Conservation (phyloP, 23 tunicate species). For the Ascidia mentula region DNA sequence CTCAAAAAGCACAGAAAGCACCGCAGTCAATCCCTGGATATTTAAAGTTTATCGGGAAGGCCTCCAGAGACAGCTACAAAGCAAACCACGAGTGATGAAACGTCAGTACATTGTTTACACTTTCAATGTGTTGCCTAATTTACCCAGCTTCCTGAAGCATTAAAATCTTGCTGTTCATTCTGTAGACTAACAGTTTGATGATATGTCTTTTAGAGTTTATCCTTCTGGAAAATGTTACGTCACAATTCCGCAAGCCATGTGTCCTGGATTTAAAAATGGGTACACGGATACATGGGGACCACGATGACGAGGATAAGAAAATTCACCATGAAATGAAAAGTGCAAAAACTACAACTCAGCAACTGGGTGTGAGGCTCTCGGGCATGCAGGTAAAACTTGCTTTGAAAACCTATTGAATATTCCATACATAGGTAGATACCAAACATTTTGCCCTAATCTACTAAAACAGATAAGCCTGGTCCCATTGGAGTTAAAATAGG, state of each 20-base stretch:
- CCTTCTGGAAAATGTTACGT: conserved; percentile 88
- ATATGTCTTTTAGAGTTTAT: conserved; percentile 69
- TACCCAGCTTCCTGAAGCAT: neutral
- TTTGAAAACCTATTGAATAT: too few relatives aligned
- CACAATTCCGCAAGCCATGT: conserved; percentile 76
- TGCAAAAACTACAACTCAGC: conserved; percentile 73
- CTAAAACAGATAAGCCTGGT: too few relatives aligned
- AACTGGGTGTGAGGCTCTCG: conserved; percentile 75
- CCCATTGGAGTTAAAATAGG: too few relatives aligned
- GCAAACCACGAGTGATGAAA: conserved; percentile 65
- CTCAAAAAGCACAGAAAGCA: conserved; percentile 8
- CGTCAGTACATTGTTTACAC: conserved; percentile 34
- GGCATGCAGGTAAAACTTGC: conserved; percentile 98
- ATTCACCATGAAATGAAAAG: conserved; percentile 68
- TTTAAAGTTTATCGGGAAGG: conserved; percentile 89
- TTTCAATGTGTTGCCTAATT: neutral
- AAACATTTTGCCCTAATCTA: too few relatives aligned
- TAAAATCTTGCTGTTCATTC: neutral
- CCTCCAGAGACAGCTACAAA: conserved; percentile 64
- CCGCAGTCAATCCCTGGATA: conserved; percentile 77
- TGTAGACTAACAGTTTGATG: neutral
- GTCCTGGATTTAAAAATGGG: conserved; percentile 97
- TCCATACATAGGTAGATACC: too few relatives aligned
- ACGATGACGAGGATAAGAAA: conserved; percentile 75
- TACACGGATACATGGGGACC: conserved; percentile 84